Conservation (phyloP, 2,113 vertebrate species). For the Accipiter cooperii region DNA sequence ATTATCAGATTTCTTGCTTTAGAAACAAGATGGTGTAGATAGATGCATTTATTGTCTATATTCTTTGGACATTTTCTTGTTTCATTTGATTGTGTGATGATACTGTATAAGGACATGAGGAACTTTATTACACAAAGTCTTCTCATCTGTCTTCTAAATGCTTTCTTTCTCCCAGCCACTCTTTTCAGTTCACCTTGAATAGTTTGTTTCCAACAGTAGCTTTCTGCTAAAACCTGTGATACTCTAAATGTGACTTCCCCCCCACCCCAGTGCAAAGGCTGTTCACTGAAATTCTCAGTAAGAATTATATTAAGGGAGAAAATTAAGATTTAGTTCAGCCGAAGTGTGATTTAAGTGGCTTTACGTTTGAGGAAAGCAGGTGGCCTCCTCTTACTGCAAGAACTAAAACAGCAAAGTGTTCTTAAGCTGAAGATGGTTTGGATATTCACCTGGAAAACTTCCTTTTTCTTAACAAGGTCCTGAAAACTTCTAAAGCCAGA, state of each 20-base stretch:
- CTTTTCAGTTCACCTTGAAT: not conserved
- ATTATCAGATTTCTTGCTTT: constrained; percentile 73
- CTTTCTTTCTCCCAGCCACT: constrained; percentile 50
- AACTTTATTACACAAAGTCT: constrained; percentile 68
- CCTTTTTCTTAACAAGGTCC: not conserved
- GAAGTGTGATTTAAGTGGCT: not conserved
- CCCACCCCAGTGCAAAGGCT: not conserved
- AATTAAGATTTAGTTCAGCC: not conserved
- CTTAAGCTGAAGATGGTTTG: not conserved
- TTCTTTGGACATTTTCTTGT: constrained; percentile 63
- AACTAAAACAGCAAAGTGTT: not conserved
- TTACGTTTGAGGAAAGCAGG: not conserved
- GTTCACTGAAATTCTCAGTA: not conserved
- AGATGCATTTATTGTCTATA: constrained; percentile 66
- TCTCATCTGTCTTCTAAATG: constrained; percentile 31
- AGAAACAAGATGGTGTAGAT: constrained; percentile 72
- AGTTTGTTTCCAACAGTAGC: not conserved
- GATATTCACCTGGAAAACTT: not conserved
- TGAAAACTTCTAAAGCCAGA: not conserved
- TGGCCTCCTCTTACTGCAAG: not conserved
- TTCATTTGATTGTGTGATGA: constrained; percentile 74
- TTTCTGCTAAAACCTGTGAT: not conserved
- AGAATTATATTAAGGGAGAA: not conserved
- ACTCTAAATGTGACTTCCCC: not conserved
- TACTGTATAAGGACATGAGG: constrained; percentile 62